Conservation (phyloP, 1,140 invertebrate species). For the Homalodisca vitripennis region DNA sequence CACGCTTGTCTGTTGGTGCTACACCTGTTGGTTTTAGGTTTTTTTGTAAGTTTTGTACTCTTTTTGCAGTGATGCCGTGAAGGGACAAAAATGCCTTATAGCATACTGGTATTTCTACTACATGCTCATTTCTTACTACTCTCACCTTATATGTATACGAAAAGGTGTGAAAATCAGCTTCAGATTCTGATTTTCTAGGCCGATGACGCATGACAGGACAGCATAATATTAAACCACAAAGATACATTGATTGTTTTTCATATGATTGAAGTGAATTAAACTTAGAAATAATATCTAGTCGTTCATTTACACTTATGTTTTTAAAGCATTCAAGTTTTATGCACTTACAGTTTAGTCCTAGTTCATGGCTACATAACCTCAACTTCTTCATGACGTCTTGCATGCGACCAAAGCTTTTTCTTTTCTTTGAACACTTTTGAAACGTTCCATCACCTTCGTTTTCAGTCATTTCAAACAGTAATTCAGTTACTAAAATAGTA, state of each 20-base stretch:
- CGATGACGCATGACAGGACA: neutral
- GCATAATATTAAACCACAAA: too few species aligned
- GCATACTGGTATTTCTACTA: neutral
- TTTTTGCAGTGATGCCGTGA: too few species aligned
- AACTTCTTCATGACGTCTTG: conserved; percentile 9
- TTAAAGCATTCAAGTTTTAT: conserved; percentile 10
- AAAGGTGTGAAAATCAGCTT: neutral
- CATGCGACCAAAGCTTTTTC: too few species aligned
- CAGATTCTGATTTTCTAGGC: neutral
- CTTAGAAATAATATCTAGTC: neutral
- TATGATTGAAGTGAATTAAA: neutral
- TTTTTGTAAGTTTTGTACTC: conserved; percentile 10
- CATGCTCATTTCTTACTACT: neutral
- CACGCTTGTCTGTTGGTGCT: neutral
- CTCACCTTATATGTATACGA: conserved; percentile 1
- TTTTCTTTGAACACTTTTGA: too few species aligned
- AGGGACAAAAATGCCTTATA: neutral
- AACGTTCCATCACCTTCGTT: too few species aligned
- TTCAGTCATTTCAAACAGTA: too few species aligned
- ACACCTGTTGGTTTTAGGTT: neutral
- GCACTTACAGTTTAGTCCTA: neutral
- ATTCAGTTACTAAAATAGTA: too few species aligned
- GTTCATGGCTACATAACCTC: neutral
- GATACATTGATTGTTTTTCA: neutral
- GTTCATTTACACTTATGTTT: neutral